A percentile compares a stretch with the other conserved stretches of the same genome.
phyloP scores from a whole-genome alignment of 2,113 vertebrate species.

The Macaca fascicularis region T2T-MFA8v1.1 NC_088387.1:76195001-76195500 shows the following conservation, averaged over 20 bases:
- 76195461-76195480: background rate
- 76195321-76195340: constrained; percentile 21
- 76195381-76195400: constrained; percentile 22
- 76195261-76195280: constrained; percentile 30
- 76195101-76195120: background rate
- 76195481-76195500: background rate
- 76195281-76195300: constrained; percentile 33
- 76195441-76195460: background rate
- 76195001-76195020: background rate
- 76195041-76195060: background rate
- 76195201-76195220: constrained; percentile 4
- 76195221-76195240: background rate
- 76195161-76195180: background rate
- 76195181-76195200: background rate
- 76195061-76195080: constrained; percentile 5
- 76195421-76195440: constrained; percentile 24
- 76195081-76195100: background rate
- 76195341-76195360: constrained; percentile 47
- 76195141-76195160: background rate
- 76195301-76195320: constrained; percentile 2
- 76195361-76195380: constrained; percentile 7
- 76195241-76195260: constrained; percentile 41
- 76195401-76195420: background rate
- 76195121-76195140: background rate
- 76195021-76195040: background rate